These are phyloP conservation scores for Epinotia brunnichana DNA, from an alignment of 2,888 invertebrate species.

Conservation along the genomic window DNA sequence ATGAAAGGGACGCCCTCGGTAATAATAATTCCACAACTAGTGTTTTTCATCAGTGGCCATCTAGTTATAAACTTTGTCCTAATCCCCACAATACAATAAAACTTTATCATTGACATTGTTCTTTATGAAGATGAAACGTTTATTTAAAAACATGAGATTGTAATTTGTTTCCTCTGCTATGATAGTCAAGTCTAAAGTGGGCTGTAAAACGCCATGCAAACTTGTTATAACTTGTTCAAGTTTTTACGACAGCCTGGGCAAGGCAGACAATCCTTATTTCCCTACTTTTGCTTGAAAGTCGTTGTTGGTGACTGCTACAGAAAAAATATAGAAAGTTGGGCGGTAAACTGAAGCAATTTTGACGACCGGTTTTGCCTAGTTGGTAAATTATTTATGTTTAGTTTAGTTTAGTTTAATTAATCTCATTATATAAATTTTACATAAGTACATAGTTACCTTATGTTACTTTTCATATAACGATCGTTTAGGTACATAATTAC, in stretches of 20 bases:
- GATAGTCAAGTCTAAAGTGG: conserved; percentile 36
- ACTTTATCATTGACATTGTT: not conserved
- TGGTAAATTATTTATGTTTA: no score
- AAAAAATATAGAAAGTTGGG: not conserved
- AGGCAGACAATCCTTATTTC: conserved; percentile 33
- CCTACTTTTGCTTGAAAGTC: conserved; percentile 5
- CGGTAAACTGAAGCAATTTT: not conserved
- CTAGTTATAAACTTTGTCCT: not conserved
- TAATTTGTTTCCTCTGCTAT: conserved; percentile 17
- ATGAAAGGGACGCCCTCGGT: no score
- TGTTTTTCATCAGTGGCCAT: not conserved
- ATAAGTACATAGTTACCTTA: no score
- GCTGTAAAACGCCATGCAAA: conserved; percentile 38
- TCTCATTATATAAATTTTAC: no score
- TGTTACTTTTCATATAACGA: no score
- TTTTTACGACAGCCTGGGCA: conserved; percentile 31
- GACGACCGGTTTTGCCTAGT: not conserved
- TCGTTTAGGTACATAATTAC: no score
- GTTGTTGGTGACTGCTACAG: not conserved
- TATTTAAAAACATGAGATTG: conserved; percentile 27
- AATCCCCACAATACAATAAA: not conserved
- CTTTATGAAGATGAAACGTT: conserved; percentile 3
- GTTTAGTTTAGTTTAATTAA: no score
- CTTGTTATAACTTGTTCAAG: conserved; percentile 39
- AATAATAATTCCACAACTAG: not conserved